Evolutionary conservation across 1,140 invertebrate species (phyloP), one percentile per base, ranked within the genome.

Genomic region (Grapholita molesta): DNA sequence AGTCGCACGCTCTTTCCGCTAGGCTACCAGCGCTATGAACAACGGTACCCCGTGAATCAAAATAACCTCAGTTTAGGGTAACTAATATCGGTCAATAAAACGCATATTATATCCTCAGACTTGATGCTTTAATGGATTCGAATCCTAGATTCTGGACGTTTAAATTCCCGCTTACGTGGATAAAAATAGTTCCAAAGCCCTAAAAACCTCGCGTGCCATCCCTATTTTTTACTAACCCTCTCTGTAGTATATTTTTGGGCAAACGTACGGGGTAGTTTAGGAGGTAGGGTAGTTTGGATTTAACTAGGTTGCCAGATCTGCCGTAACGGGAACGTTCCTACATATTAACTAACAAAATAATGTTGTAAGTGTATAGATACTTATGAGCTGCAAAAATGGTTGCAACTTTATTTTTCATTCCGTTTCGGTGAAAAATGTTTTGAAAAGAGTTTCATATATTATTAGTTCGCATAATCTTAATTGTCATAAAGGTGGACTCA

Each of bases 231-330:
- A 21, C 42, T 79, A 76, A 76, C 76, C 77, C 75, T 79, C 70
- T 66, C 68, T 33, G 42, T 42, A 71, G 65, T 75, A 42, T 75
- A 73, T 79, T 76, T 74, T 76, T 75, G 23, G 53, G 53, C 53
- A 55, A 55, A 55, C 24, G 42, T 48, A 48, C 18, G 42, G 21
- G 18, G 53, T 28, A n/a, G 21, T 57, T 57, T 6, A 15, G 53
- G n/a, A 57, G 23, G 23, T 28, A 21, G 24, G 24, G 24, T 57
- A 25, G 53, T 28, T 28, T 24, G 53, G 24, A 57, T 57, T 57
- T 28, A 57, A 28, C 53, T 21, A 57, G 35, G 53, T 57, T 25
- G 53, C 21, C 12, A 57, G 21, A 57, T 57, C 53, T 24, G 53
- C 23, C 23, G 25, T 57, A 25, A 28, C 15, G 24, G 11, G 28